Evolutionary conservation across 2,888 invertebrate genomes (phyloP), one percentile per base, ranked within the genome.

Genomic region (Nymphalis urticae): DNA sequence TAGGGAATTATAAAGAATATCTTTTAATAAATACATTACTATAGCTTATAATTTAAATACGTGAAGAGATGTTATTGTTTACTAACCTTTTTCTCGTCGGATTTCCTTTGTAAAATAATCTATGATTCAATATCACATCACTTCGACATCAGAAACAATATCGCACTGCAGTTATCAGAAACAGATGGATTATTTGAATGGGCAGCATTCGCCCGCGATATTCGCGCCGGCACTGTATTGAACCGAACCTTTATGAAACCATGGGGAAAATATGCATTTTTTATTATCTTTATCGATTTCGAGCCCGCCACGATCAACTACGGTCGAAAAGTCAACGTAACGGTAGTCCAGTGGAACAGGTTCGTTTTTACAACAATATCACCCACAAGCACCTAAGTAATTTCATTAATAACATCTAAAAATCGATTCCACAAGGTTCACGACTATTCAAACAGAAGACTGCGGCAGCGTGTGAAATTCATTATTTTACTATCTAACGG

Each of bases 371-470:
- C 81, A 82, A 84, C 82, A 84, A 85, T 86, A 89, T 87, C 86
- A 90, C 86, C 85, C 84, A 82, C 86, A 81, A 89, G 85, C 88
- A 90, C 88, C 85, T 89, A 83, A 79, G 85, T 90, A 89, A 91
- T 91, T 91, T 91, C 89, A 91, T 90, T 92, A 91, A 92, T 92
- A 92, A 90, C 90, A 90, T 86, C 88, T 90, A 90, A 92, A 92
- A 91, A 92, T 92, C 92, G 92, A 92, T 92, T 82, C 82, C 85
- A 90, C 90, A 88, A 84, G 83, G 87, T 86, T 86, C 87, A 86
- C 87, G 88, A 88, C 89, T 88, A 89, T 89, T 88, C 88, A 83
- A 86, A 89, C 84, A 85, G 82, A 85, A 87, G 82, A 86, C 89
- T 87, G 88, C 86, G 84, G 85, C 85, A 85, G 86, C 81, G 84